Base-by-base conservation (phyloP, 2,888 invertebrate species). In the Apoda limacodes region DNA sequence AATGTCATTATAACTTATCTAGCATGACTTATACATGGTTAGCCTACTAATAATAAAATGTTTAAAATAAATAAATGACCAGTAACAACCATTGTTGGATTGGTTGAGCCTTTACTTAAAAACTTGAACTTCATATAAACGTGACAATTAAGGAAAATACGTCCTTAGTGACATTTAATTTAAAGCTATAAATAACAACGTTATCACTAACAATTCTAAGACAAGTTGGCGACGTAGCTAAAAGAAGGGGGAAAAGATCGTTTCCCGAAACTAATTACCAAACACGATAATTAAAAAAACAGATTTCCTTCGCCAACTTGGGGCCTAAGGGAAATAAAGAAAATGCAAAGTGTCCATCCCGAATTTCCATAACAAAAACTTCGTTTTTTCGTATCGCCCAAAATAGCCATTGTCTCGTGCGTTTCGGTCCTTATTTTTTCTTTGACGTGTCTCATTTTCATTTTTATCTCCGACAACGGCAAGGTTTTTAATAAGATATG, bases 271-370 rank as follows among this genome's bases (percentile, higher is more conserved):
- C 78, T 78, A 80, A 80, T 80, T 78, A 75, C 72, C 69, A 78
- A 80, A 76, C 75, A 76, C 71, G 75, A 71, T 76, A 76, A 76
- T 80, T 78, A 78, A 76, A 69, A 76, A 75, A 76, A 74, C 76
- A 76, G 76, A 78, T 72, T 74, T 71, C 57, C 66, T 62, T 48
- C 60, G 52, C 52, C 50, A 52, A 46, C 47, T 48, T 50, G 59
- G 62, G 57, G 59, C 43, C 66, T 58, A 57, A 55, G 59, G 62
- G 63, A 67, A 66, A 74, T 67, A 70, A 74, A 72, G 74, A 70
- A 71, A 76, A 76, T 76, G 72, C 75, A 71, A 72, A 80, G 72
- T 72, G 71, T 74, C 70, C 66, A 62, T 60, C 69, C 70, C 51
- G 64, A 68, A 76, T 78, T 75, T 78, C 72, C 75, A 80, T 78